Evolutionary conservation across 1,140 invertebrate species (phyloP).

Genomic region (Ditylenchus dipsaci): DNA sequence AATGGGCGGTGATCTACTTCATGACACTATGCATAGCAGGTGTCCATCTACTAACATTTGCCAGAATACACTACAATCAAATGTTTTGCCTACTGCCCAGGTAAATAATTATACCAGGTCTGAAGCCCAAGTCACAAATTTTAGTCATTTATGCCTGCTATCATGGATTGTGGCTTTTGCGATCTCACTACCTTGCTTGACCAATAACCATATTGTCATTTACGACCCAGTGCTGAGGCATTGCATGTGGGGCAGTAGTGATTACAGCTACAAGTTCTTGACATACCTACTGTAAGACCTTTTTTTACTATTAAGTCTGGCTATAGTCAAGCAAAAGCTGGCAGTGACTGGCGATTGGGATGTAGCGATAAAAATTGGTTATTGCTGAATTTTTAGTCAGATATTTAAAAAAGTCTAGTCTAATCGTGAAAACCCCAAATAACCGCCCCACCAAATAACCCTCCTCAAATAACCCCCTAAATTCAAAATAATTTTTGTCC

Average conservation of each 20-base stretch:
- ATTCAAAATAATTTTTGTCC: too few relatives aligned
- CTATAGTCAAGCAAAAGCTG: too few relatives aligned
- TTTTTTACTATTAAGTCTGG: too few relatives aligned
- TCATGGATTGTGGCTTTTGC: slow-evolving; percentile 56
- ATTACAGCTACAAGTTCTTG: slow-evolving; percentile 56
- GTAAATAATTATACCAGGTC: slow-evolving; percentile 5
- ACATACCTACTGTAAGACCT: slow-evolving; percentile 44
- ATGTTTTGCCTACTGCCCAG: slow-evolving; percentile 49
- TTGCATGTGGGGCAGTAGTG: slow-evolving; percentile 51
- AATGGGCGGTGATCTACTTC: slow-evolving; percentile 54
- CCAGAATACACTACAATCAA: slow-evolving; percentile 57
- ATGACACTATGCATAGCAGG: slow-evolving; percentile 57
- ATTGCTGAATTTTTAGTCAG: too few relatives aligned
- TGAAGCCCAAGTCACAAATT: neutral
- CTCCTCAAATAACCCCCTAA: too few relatives aligned
- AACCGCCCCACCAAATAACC: too few relatives aligned
- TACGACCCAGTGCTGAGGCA: slow-evolving; percentile 48
- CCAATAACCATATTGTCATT: slow-evolving; percentile 56
- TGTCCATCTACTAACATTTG: slow-evolving; percentile 57
- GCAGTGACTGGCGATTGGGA: too few relatives aligned
- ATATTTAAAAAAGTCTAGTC: too few relatives aligned
- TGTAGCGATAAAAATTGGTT: too few relatives aligned
- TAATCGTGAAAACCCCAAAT: too few relatives aligned
- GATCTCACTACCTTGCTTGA: slow-evolving; percentile 50
- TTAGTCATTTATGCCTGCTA: slow-evolving; percentile 40